phyloP scores from a whole-genome alignment of 2,888 invertebrate genomes.

The Syrphus vitripennis region DNA sequence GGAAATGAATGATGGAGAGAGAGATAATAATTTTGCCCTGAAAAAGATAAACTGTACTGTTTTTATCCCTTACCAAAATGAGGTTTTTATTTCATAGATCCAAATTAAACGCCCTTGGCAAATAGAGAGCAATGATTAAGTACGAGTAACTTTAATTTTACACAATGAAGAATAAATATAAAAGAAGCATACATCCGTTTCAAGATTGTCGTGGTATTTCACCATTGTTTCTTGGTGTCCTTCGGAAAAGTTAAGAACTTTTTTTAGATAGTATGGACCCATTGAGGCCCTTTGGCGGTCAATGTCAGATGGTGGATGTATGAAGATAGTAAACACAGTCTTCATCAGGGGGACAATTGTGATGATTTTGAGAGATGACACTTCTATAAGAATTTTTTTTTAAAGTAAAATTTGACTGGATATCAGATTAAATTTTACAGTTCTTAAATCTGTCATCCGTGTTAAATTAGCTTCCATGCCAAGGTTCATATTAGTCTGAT shows the following conservation, averaged over 20 bases:
- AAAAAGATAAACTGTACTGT: neutral
- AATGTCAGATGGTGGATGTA: constrained; percentile 40
- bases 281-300: neutral
- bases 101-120: constrained; percentile 62
- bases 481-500: too few relatives aligned
- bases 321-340: neutral
- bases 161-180: neutral
- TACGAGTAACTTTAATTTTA: constrained; percentile 34
- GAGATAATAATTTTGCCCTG: neutral
- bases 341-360: neutral
- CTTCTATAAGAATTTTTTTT: too few relatives aligned
- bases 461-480: too few relatives aligned
- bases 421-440: too few relatives aligned
- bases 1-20: neutral
- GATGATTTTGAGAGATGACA: too few relatives aligned
- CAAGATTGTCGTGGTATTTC: constrained; percentile 8
- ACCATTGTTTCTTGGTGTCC: constrained; percentile 43
- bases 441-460: too few relatives aligned
- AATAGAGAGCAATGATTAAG: constrained; percentile 41
- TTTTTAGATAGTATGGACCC: constrained; percentile 33
- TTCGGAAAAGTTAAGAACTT: constrained; percentile 28
- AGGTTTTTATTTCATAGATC: constrained; percentile 51
- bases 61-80: constrained; percentile 1
- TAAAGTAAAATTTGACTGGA: too few relatives aligned
- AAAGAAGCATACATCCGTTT: neutral